Base-by-base conservation (phyloP, 2,888 invertebrate genomes). In the Cybosia mesomella region DNA sequence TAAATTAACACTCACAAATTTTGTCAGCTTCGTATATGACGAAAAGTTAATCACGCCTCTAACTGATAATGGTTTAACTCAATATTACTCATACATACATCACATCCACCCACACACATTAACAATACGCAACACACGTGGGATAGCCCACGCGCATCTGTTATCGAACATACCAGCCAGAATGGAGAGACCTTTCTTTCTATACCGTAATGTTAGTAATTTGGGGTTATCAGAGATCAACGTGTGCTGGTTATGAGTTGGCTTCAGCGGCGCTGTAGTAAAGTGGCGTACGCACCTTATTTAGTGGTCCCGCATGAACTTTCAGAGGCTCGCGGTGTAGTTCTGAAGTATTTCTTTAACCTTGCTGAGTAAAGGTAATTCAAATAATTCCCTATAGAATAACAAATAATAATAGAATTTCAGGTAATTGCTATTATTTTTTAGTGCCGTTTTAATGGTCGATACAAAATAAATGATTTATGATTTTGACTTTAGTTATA, bases 271-370 rank as follows among this genome's bases (percentile, higher is more conserved):
- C 32, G 66, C 71, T 67, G 81, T 84, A 83, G 85, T 87, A 84
- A 83, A 74, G 80, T 72, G 75, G 75, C 81, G 85, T 83, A 84
- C 87, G 84, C 86, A 76, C 90, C 90, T 82, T 90, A 88, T 91
- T 88, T 89, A 89, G 89, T 75, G 80, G 76, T 83, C 82, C 58
- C 72, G 75, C 76, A 73, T 76, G 77, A 83, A 82, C 73, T 82
- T 84, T 82, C 73, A 71, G 82, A 9, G 80, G 77, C 77, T 86
- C 83, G 76, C 71, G 66, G 86, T 86, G 79, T 64, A 73, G 83
- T 87, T 69, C 39, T 64, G 84, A 73, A 82, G 85, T 60, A 36
- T n/a, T 28, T 59, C 53, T 36, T n/a, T 4, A 22, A 13, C 28
- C 1, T 32, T 13, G 32, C 3, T 36, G 28, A 55, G n/a, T 2